Base-by-base conservation (phyloP, 1,140 invertebrate genomes). In the Drosophila sp. region DNA sequence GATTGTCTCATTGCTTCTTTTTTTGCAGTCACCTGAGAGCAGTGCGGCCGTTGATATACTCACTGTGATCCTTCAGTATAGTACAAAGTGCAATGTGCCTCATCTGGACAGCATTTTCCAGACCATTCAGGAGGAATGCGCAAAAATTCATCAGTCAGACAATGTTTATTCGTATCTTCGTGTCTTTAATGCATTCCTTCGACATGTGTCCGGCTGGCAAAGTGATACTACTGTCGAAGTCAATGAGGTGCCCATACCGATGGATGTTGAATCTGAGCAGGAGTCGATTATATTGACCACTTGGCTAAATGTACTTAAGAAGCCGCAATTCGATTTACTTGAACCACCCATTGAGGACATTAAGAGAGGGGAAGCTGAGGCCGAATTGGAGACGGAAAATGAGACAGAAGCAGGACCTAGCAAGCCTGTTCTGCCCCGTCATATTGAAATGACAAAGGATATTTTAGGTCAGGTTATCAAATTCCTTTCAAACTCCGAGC, bases 31-130 rank as follows among this genome's bases (percentile, higher is more conserved):
- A 17, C 72, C 73, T 0, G 82, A 91, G 11, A 93, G 94, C 85
- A 92, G 91, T 4, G 92, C 92, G 7, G 93, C 94, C 5, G 90
- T 94, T 1, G 93, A 94, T 62, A 94, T 94, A 33, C 84, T 95
- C 0, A 92, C 85, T 41, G 92, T 94, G 23, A 92, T 94, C 0
- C 92, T 94, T 74, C 93, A 93, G 61, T 93, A 94, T 55, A 93
- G 93, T 44, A 92, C 91, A 4, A 85, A 93, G 4, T 92, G 93
- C n/a, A 92, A 93, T 57, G 85, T 94, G 7, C 93, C 94, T 0
- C 93, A 93, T 73, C 68, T 94, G 10, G 93, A 94, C 60, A 92
- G 92, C 60, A 93, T 94, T 56, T 92, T 94, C 8, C 90, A 93
- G 40, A 93, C 94, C 50, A 93, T 94, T 56, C 72, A 74, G n/a